Conservation (phyloP, 2,797 vertebrate species). For the Sciurus vulgaris region DNA sequence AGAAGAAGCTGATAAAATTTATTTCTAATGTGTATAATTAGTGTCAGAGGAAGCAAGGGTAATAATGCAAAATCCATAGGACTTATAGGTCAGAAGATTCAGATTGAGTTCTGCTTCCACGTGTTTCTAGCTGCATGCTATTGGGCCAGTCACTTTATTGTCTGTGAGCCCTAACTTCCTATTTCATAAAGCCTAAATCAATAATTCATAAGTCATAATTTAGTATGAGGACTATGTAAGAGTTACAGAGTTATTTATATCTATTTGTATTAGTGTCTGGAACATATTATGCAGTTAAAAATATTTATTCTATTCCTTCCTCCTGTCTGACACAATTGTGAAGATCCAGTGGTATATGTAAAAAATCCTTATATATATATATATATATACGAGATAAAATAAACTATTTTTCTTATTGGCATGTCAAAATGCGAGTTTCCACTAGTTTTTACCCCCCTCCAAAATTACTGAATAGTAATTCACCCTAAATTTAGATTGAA, state of each 20-base stretch:
- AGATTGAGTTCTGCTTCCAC: neutral
- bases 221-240: neutral
- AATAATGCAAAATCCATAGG: neutral
- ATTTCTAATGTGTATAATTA: neutral
- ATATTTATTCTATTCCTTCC: neutral
- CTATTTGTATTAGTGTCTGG: neutral
- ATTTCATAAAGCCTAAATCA: conserved; percentile 18
- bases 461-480: conserved; percentile 29
- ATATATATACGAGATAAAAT: conserved; percentile 22
- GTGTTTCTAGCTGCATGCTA: neutral
- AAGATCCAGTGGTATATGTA: neutral
- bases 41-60: conserved; percentile 25
- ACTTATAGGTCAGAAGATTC: neutral
- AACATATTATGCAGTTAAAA: neutral
- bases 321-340: neutral
- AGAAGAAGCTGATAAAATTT: conserved; percentile 64
- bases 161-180: neutral
- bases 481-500: neutral
- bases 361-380: neutral
- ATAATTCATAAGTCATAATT: conserved; percentile 11
- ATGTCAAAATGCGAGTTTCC: neutral
- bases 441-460: neutral
- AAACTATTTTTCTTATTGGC: conserved; percentile 8
- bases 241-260: conserved; percentile 4
- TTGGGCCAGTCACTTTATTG: neutral